Base-by-base conservation (phyloP, 2,888 invertebrate genomes). In the Hypomecis punctinalis region DNA sequence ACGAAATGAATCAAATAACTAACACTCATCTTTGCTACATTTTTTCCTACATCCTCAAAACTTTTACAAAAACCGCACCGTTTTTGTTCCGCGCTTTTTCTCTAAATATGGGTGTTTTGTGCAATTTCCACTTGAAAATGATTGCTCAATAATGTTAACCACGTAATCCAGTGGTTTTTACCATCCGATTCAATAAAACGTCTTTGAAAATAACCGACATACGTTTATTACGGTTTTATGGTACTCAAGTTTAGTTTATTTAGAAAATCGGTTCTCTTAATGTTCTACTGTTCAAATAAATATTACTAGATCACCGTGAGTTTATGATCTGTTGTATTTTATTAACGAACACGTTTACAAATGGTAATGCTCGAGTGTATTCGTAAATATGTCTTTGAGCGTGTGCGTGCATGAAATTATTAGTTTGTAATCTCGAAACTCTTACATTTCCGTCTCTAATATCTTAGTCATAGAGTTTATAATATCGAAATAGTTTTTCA, bases 1-100 rank as follows among this genome's bases (percentile, higher is more conserved):
- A 85, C 85, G 90, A 89, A 84, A 81, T 84, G 76, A 76, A 70
- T 76, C 82, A 83, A 91, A 92, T 87, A 86, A 86, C 82, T 80
- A 80, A 84, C 81, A 85, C 83, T 85, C 81, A 82, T 79, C 75
- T 83, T 80, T 82, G 84, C 80, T 78, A 80, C 78, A 76, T 80
- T 89, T 87, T 89, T 89, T 90, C 86, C 76, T 68, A 67, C 82
- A 84, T 84, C 83, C 83, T 84, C 76, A 37, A 61, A 61, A 56
- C 46, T 37, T 63, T 58, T 40, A 57, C 54, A 40, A 65, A 23
- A 66, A 61, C 53, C 55, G 23, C 55, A 0, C 39, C 9, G 62
- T 63, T 68, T 70, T 64, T 78, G 72, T 76, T 73, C 77, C 86
- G 87, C 80, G 65, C 64, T 63, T 71, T 67, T 68, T 69, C 75